phyloP scores from a whole-genome alignment of 2,797 vertebrate genomes.

The Sciurus vulgaris region DNA sequence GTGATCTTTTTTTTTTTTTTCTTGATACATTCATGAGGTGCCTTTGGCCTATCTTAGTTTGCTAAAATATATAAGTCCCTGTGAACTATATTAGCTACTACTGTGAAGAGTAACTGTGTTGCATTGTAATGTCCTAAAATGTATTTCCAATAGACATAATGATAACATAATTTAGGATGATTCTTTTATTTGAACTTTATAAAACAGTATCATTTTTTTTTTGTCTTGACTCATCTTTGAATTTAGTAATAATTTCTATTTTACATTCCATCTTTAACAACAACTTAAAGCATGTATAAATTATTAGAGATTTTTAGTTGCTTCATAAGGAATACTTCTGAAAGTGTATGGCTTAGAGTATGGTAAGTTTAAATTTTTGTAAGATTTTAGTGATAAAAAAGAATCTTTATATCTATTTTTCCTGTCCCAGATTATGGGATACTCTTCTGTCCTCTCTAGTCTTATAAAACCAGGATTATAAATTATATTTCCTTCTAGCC shows the following conservation, averaged over 20 bases:
- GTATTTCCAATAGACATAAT: constrained; percentile 25
- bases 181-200: constrained; percentile 44
- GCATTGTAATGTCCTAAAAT: constrained; percentile 7
- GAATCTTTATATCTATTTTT: background rate
- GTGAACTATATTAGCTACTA: background rate
- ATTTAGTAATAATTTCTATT: constrained; percentile 62
- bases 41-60: constrained; percentile 11
- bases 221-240: constrained; percentile 43
- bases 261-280: constrained; percentile 57
- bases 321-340: constrained; percentile 66
- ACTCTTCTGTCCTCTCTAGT: constrained; percentile 14
- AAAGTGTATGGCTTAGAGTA: background rate
- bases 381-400: constrained; percentile 51
- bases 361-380: constrained; percentile 45
- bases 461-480: constrained; percentile 28
- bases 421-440: background rate
- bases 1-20: constrained; percentile 36
- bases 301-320: constrained; percentile 26
- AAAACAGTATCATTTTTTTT: background rate
- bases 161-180: background rate
- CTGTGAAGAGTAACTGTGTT: background rate
- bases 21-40: background rate
- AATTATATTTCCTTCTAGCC: background rate
- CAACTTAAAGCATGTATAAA: constrained; percentile 7
- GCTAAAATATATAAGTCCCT: background rate